Conservation (phyloP, 1,140 invertebrate species). For the Heliconius himera region DNA sequence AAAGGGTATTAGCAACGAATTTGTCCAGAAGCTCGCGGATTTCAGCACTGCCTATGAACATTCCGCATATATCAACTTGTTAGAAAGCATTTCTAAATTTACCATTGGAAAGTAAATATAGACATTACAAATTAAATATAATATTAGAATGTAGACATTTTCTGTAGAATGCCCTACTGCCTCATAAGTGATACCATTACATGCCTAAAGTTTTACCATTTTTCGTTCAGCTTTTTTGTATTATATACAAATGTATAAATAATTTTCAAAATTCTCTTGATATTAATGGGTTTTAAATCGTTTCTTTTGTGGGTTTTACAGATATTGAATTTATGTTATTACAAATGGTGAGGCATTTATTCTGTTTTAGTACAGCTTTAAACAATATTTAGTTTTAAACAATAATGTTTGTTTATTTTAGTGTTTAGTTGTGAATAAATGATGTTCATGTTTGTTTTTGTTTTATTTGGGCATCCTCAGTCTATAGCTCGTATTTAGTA, state of each 20-base stretch:
- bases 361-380: conserved; percentile 70
- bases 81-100: conserved; percentile 94
- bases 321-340: conserved; percentile 39
- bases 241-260: not conserved
- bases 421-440: conserved; percentile 61
- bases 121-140: not conserved
- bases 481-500: not conserved
- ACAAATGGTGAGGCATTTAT: conserved; percentile 54
- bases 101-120: conserved; percentile 83
- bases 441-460: conserved; percentile 41
- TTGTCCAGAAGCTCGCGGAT: conserved; percentile 92
- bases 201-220: not conserved
- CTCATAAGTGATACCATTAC: not conserved
- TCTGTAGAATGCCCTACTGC: conserved; percentile 34
- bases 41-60: conserved; percentile 96
- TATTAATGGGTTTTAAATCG: not conserved
- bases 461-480: conserved; percentile 32
- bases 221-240: not conserved
- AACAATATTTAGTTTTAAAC: conserved; percentile 61
- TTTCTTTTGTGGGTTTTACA: conserved; percentile 34
- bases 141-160: conserved; percentile 15
- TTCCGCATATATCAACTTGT: conserved; percentile 90
- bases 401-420: conserved; percentile 52
- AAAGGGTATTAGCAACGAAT: conserved; percentile 95
- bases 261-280: not conserved